Percentiles rank a stretch among this genome's conserved stretches.
Conservation (phyloP, 2,113 vertebrate genomes). For the Bothrops jararaca region DNA sequence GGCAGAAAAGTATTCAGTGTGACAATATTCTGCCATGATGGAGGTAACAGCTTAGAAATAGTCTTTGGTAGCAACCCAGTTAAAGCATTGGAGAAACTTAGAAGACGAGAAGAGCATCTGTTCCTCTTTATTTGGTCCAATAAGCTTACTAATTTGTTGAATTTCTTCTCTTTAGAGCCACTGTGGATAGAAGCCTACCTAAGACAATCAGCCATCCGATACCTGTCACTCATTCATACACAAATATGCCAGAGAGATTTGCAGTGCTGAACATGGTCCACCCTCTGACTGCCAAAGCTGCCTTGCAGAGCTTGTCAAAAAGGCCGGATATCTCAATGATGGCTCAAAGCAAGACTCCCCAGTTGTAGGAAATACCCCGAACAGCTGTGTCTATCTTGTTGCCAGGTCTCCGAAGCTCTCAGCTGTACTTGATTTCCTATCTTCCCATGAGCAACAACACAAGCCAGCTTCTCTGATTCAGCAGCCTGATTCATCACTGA, state of each 20-base stretch:
- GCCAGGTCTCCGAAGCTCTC: not conserved
- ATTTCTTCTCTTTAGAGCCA: conserved; percentile 59
- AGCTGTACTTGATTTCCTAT: not conserved
- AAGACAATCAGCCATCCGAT: conserved; percentile 40
- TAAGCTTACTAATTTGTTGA: not conserved
- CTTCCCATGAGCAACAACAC: conserved; percentile 5
- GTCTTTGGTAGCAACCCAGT: not conserved
- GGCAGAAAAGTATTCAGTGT: not conserved
- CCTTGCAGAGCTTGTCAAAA: conserved; percentile 65
- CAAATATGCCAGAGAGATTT: conserved; percentile 29
- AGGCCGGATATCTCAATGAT: conserved; percentile 49
- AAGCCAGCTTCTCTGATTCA: conserved; percentile 4
- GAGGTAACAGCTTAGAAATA: not conserved
- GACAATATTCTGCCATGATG: not conserved
- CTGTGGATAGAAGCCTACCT: conserved; percentile 8
- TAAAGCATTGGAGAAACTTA: not conserved
- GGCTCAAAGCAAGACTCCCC: conserved; percentile 46
- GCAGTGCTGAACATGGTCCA: conserved; percentile 36
- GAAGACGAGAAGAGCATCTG: not conserved
- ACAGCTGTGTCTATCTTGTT: not conserved
- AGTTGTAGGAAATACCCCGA: conserved; percentile 20
- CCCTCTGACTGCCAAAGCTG: conserved; percentile 63
- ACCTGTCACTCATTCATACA: conserved; percentile 45
- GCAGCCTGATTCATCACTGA: conserved; percentile 9
- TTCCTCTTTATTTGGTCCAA: not conserved